A percentile compares a stretch with the other conserved stretches of the same genome.
These are phyloP conservation scores for Drosophila robusta DNA, from an alignment of 2,888 invertebrate genomes.

Conservation along the genomic window DNA sequence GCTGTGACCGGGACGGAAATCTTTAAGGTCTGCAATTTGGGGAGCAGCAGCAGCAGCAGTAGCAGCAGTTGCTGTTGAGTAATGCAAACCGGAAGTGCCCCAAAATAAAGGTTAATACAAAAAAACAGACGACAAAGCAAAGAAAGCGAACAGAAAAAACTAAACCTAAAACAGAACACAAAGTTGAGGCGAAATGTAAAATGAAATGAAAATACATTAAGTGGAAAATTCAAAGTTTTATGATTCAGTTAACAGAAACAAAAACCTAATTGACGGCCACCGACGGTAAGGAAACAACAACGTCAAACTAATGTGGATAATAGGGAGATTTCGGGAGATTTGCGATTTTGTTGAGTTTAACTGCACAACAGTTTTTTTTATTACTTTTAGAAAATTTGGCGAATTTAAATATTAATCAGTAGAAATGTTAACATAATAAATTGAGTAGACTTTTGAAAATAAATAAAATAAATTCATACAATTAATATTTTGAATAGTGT, in stretches of 20 bases:
- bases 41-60: neutral
- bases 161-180: neutral
- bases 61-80: constrained; percentile 7
- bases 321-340: too few species aligned
- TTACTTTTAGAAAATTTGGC: too few species aligned
- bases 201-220: constrained; percentile 40
- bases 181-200: constrained; percentile 8
- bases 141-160: neutral
- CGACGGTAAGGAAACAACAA: neutral
- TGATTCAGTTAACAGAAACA: constrained; percentile 4
- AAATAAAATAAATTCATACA: too few species aligned
- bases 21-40: constrained; percentile 15
- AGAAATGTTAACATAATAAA: too few species aligned
- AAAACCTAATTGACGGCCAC: neutral
- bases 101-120: constrained; percentile 47
- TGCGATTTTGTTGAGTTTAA: neutral
- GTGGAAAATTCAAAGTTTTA: constrained; percentile 39
- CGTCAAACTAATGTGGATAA: neutral
- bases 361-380: too few species aligned
- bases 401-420: too few species aligned
- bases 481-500: too few species aligned
- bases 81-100: constrained; percentile 41
- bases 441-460: too few species aligned
- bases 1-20: constrained; percentile 27
- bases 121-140: constrained; percentile 5